Conservation (phyloP, 2,797 vertebrate species). For the Threskiornis aethiopicus region DNA sequence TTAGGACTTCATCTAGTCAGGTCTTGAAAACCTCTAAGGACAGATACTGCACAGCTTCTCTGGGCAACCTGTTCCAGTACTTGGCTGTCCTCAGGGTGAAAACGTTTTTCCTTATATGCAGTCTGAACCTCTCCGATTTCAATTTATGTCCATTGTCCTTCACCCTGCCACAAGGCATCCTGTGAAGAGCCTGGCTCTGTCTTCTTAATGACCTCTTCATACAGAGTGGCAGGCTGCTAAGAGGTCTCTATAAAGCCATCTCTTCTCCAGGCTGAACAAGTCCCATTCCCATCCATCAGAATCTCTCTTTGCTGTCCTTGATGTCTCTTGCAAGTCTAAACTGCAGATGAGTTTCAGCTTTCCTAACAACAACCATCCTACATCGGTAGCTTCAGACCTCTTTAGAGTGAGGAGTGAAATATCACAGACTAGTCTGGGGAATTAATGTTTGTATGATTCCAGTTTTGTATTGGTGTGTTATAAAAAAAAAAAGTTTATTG, state of each 20-base stretch:
- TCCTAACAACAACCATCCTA: background rate
- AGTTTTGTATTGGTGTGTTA: background rate
- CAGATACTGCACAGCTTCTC: background rate
- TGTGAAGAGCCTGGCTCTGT: background rate
- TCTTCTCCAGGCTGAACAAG: background rate
- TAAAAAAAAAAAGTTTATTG: fast-evolving
- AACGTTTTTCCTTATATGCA: background rate
- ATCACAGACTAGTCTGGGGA: background rate
- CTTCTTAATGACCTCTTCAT: background rate
- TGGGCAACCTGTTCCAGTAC: background rate
- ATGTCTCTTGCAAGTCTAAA: background rate
- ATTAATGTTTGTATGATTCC: background rate
- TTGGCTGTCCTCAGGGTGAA: background rate
- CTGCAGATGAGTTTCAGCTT: background rate
- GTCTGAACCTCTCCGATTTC: background rate
- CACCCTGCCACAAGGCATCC: background rate
- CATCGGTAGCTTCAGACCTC: background rate
- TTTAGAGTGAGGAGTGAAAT: background rate
- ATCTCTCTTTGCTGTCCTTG: background rate
- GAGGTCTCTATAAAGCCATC: background rate
- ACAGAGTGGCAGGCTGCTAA: background rate
- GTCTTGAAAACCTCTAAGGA: background rate
- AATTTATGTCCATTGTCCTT: background rate
- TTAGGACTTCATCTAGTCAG: background rate
- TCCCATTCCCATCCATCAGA: background rate